phyloP scores from a whole-genome alignment of 2,113 vertebrate species.

The Trematocara zebra region DNA sequence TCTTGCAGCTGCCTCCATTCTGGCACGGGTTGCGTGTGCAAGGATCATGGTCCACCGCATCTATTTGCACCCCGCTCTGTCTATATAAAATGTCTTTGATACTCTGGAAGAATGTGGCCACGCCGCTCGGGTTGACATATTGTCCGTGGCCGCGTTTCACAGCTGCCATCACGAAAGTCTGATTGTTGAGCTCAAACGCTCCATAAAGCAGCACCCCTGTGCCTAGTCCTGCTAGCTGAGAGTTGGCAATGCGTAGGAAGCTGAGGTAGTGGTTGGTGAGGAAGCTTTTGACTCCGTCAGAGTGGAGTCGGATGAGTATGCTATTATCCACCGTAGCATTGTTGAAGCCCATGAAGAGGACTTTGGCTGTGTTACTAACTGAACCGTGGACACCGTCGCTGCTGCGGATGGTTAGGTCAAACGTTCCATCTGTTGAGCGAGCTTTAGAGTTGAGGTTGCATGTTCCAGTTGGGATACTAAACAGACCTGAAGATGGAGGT shows the following conservation, averaged over 20 bases:
- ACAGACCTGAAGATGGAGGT: slow-evolving; percentile 82
- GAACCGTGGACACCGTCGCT: slow-evolving; percentile 82
- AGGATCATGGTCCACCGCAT: slow-evolving; percentile 89
- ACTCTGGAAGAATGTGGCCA: slow-evolving; percentile 96
- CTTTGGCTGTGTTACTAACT: slow-evolving; percentile 80
- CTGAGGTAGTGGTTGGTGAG: slow-evolving; percentile 89
- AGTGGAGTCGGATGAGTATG: slow-evolving; percentile 81
- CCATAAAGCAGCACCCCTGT: slow-evolving; percentile 86
- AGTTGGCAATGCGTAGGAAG: slow-evolving; percentile 85
- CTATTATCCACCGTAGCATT: slow-evolving; percentile 93
- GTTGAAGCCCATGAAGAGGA: slow-evolving; percentile 83
- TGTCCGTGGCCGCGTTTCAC: slow-evolving; percentile 81
- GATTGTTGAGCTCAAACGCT: slow-evolving; percentile 82
- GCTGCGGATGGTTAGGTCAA: slow-evolving; percentile 86
- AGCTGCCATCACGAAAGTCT: slow-evolving; percentile 88
- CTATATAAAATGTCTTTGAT: slow-evolving; percentile 87
- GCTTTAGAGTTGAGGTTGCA: slow-evolving; percentile 86
- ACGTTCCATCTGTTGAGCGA: slow-evolving; percentile 84
- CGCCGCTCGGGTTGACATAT: slow-evolving; percentile 89
- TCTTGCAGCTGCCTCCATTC: slow-evolving; percentile 88
- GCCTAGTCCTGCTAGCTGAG: slow-evolving; percentile 88
- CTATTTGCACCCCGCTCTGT: slow-evolving; percentile 87
- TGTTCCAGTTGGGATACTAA: slow-evolving; percentile 82
- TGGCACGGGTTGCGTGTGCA: slow-evolving; percentile 88
- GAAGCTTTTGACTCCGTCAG: slow-evolving; percentile 80